Evolutionary conservation across 2,113 vertebrate genomes (phyloP), one percentile per base, ranked within the genome.

Genomic region (Holacanthus passer): DNA sequence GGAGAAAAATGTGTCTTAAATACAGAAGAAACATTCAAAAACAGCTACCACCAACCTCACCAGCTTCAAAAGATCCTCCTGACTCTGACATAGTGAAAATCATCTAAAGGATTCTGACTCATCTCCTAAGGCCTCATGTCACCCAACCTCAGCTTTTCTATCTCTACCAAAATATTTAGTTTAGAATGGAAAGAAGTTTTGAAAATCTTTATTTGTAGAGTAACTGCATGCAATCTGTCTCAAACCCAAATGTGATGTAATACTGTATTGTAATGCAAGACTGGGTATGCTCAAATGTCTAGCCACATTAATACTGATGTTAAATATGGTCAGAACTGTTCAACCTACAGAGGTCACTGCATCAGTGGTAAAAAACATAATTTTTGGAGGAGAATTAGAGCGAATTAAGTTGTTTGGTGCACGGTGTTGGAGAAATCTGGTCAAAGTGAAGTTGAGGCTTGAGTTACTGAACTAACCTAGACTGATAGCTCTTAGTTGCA

Each of bases 221-320:
- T 3, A 68, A 58, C n/a, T n/a, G n/a, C n/a, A n/a, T n/a, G n/a
- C n/a, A n/a, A n/a, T n/a, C n/a, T n/a, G n/a, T n/a, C n/a, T n/a
- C n/a, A n/a, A n/a, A n/a, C n/a, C n/a, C 19, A 37, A n/a, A 48
- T 10, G 5, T 58, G 32, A 62, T 39, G 47, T 72, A 67, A 72
- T 52, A 29, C n/a, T n/a, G n/a, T n/a, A n/a, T n/a, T n/a, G n/a
- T 31, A 53, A 13, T 41, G 24, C 32, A 27, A 14, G 13, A 4
- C 24, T 41, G n/a, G n/a, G n/a, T n/a, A n/a, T n/a, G n/a, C n/a
- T n/a, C n/a, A n/a, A n/a, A n/a, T n/a, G n/a, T n/a, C n/a, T n/a
- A 39, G 7, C 50, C 65, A 64, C 60, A 45, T 53, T n/a, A 19
- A 12, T 55, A 22, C 35, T n/a, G 1, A 29, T 7, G 22, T 52